phyloP scores from a whole-genome alignment of 2,888 invertebrate species.

The Cotesia congregata region DNA sequence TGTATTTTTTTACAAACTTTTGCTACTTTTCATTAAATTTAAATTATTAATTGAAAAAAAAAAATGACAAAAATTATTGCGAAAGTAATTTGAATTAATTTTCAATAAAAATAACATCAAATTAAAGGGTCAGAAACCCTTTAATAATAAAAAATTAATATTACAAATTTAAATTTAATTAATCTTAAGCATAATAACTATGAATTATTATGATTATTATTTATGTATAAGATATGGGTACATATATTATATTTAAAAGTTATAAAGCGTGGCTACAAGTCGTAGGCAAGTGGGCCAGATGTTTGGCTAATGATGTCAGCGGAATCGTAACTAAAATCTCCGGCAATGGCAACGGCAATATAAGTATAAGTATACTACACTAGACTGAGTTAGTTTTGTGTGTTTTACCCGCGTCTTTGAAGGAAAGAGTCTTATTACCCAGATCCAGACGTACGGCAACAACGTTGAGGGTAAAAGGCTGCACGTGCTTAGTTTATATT shows the following conservation, averaged over 20 bases:
- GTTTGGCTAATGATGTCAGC: slow-evolving; percentile 71
- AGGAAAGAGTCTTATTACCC: slow-evolving; percentile 68
- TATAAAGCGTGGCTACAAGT: neutral
- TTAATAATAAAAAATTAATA: no score
- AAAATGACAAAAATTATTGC: no score
- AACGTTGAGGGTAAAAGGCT: slow-evolving; percentile 8
- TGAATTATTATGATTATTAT: no score
- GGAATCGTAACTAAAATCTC: slow-evolving; percentile 68
- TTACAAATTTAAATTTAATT: no score
- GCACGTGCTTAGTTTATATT: slow-evolving; percentile 37
- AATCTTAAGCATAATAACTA: no score
- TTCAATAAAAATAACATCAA: no score
- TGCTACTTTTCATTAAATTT: no score
- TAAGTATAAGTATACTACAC: slow-evolving; percentile 29
- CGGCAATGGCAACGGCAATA: slow-evolving; percentile 30
- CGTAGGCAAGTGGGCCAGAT: slow-evolving; percentile 63
- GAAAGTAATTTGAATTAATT: no score
- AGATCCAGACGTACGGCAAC: slow-evolving; percentile 36
- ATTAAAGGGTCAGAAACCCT: no score
- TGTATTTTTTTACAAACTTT: no score
- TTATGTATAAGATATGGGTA: no score
- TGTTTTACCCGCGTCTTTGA: slow-evolving; percentile 41
- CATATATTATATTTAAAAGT: neutral
- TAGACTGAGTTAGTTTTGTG: neutral
- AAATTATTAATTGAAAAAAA: no score